Percentiles rank a stretch among this genome's conserved stretches.
phyloP scores from a whole-genome alignment of 2,888 invertebrate genomes.

The Phyto melanocephala region DNA sequence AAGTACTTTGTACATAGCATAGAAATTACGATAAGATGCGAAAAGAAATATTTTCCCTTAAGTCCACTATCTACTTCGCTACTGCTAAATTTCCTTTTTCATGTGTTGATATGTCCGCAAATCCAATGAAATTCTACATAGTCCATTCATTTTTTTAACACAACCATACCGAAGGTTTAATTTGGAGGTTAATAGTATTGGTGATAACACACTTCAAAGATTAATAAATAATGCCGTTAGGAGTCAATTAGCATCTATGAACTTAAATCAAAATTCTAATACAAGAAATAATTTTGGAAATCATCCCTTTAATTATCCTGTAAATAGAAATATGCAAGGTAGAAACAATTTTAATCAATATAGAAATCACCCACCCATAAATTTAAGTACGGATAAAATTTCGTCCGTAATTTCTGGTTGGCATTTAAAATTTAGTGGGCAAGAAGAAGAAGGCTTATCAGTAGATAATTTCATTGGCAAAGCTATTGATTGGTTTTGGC shows the following conservation, averaged over 20 bases:
- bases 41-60: too few species aligned
- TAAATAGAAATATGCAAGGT: not conserved
- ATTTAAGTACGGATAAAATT: constrained; percentile 8
- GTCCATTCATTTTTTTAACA: too few species aligned
- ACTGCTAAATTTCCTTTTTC: too few species aligned
- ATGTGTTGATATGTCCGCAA: too few species aligned
- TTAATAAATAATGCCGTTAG: not conserved
- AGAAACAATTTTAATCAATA: not conserved
- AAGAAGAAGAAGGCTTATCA: constrained; percentile 12
- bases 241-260: not conserved
- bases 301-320: not conserved
- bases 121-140: too few species aligned
- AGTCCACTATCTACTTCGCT: too few species aligned
- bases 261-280: not conserved
- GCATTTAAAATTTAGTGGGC: constrained; percentile 11
- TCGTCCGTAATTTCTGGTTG: constrained; percentile 1
- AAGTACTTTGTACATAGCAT: too few species aligned
- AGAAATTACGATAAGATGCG: too few species aligned
- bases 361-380: not conserved
- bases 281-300: not conserved
- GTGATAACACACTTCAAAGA: not conserved
- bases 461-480: constrained; percentile 23
- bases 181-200: not conserved
- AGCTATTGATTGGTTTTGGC: constrained; percentile 1
- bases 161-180: not conserved